A percentile compares a stretch with the other conserved stretches of the same genome.
These are phyloP conservation scores for Amphipyra tragopoginis DNA, from an alignment of 2,888 invertebrate genomes.

Conservation along the genomic window DNA sequence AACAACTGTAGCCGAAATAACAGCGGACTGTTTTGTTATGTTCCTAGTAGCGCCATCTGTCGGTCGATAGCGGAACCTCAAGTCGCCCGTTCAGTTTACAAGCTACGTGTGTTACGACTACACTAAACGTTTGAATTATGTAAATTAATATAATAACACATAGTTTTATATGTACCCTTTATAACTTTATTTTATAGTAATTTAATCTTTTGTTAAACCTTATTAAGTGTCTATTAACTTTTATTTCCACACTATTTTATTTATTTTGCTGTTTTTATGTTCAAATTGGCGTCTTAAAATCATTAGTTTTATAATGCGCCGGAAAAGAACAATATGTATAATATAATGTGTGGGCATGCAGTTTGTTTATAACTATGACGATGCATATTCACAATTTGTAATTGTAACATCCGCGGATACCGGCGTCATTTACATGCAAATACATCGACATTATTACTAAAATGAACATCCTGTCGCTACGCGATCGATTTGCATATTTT, in stretches of 20 bases:
- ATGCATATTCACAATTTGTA: constrained; percentile 82
- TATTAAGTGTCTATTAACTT: constrained; percentile 17
- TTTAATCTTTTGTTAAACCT: constrained; percentile 33
- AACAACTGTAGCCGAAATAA: constrained; percentile 27
- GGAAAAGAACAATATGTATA: constrained; percentile 62
- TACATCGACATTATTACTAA: constrained; percentile 85
- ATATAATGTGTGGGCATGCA: constrained; percentile 44
- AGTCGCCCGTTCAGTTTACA: constrained; percentile 3
- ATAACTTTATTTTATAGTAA: constrained; percentile 26
- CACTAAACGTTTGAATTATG: constrained; percentile 37
- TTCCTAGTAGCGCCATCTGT: constrained; percentile 79
- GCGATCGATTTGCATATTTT: constrained; percentile 89
- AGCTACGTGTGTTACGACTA: constrained; percentile 21
- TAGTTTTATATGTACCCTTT: constrained; percentile 22
- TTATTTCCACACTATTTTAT: constrained; percentile 21
- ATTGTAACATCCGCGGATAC: constrained; percentile 85
- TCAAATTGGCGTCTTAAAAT: constrained; percentile 13
- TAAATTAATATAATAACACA: constrained; percentile 42
- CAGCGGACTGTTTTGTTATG: constrained; percentile 25
- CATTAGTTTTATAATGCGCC: constrained; percentile 45
- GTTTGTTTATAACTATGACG: constrained; percentile 78
- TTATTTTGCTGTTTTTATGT: constrained; percentile 12
- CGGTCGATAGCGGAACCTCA: constrained; percentile 77
- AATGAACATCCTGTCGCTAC: constrained; percentile 85
- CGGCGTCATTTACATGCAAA: constrained; percentile 87